Evolutionary conservation across 2,113 vertebrate genomes (phyloP).

Genomic region (Mirza zaza): DNA sequence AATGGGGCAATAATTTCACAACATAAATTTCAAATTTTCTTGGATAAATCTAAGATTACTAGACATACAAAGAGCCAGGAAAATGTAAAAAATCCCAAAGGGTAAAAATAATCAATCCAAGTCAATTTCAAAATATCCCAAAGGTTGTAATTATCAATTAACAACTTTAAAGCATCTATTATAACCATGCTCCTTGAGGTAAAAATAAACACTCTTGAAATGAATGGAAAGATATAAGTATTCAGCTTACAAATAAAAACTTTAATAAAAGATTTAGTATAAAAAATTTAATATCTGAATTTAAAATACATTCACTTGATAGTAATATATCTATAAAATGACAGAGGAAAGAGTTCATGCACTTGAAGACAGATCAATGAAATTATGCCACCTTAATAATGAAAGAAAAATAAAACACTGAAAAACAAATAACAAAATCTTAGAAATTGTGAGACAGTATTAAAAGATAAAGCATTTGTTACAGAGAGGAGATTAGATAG

Average conservation of each 20-base stretch:
- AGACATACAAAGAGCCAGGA: background rate
- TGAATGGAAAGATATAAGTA: background rate
- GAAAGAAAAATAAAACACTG: background rate
- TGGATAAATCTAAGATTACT: background rate
- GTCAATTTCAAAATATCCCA: background rate
- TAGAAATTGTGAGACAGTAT: background rate
- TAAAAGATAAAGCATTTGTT: background rate
- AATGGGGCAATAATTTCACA: background rate
- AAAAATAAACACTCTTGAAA: background rate
- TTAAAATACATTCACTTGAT: background rate
- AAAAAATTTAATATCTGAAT: background rate
- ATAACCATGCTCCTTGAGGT: background rate
- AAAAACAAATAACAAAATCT: background rate
- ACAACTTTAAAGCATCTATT: background rate
- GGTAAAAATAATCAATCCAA: background rate
- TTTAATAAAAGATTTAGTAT: background rate
- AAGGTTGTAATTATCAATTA: background rate
- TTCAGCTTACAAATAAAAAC: background rate
- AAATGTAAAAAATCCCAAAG: background rate
- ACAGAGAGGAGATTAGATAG: background rate
- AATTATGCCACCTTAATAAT: background rate
- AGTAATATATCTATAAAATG: background rate
- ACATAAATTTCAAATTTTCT: background rate
- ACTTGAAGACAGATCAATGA: background rate
- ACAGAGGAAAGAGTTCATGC: background rate